Evolutionary conservation across 2,113 vertebrate species (phyloP).

Genomic region (Chionomys nivalis): DNA sequence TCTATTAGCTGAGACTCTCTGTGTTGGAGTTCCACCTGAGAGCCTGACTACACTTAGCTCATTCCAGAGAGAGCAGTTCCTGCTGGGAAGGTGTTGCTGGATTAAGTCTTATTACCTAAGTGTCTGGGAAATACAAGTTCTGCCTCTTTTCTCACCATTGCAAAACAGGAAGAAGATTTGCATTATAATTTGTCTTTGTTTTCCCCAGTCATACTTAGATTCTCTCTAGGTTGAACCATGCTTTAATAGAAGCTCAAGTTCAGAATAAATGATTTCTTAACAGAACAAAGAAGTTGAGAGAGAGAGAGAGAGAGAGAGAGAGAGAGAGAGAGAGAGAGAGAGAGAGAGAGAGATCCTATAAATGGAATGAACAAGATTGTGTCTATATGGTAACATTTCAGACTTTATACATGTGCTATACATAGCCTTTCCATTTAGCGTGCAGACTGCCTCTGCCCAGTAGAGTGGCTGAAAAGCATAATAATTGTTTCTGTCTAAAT

Average conservation of each 20-base stretch:
- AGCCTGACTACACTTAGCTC: slow-evolving; percentile 60
- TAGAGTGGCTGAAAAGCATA: slow-evolving; percentile 28
- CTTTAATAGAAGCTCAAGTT: slow-evolving; percentile 37
- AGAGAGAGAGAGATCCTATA: slow-evolving; percentile 9
- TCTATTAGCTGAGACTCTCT: slow-evolving; percentile 59
- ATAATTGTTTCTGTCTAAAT: slow-evolving; percentile 71
- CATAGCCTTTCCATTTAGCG: slow-evolving; percentile 37
- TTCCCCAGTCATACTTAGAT: background rate
- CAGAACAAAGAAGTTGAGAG: slow-evolving; percentile 33
- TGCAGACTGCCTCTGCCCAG: slow-evolving; percentile 27
- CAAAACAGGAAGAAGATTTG: background rate
- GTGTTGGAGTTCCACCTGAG: slow-evolving; percentile 40
- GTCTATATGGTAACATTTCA: slow-evolving; percentile 57
- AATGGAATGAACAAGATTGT: slow-evolving; percentile 61
- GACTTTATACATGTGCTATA: slow-evolving; percentile 48
- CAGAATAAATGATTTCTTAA: slow-evolving; percentile 48
- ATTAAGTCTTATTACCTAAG: slow-evolving; percentile 32
- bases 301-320: background rate
- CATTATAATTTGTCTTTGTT: background rate
- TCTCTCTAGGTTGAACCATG: background rate
- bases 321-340: background rate
- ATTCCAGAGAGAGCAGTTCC: slow-evolving; percentile 37
- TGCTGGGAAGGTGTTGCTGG: slow-evolving; percentile 32
- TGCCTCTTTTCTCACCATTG: background rate
- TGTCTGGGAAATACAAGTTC: slow-evolving; percentile 34